These are phyloP conservation scores for Enhydra lutris DNA, from an alignment of 2,113 vertebrate species.

Conservation along the genomic window DNA sequence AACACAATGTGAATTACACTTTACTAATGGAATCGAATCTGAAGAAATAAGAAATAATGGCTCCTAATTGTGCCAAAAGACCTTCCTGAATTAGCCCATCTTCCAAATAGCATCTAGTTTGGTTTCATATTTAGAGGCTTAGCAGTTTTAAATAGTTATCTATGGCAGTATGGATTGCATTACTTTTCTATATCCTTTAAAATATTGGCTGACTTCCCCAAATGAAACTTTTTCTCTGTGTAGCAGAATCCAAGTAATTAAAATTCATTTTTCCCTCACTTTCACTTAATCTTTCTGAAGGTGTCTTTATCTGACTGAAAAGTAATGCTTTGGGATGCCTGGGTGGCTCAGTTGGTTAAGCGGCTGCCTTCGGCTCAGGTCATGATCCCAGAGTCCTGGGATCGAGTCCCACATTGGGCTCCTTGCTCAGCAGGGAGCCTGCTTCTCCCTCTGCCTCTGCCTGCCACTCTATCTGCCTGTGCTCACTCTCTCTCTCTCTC, in stretches of 20 bases:
- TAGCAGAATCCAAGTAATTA: conserved; percentile 57
- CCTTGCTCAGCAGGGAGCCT: too few species aligned
- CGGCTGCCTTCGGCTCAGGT: too few species aligned
- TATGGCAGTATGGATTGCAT: background rate
- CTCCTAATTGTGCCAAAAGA: conserved; percentile 43
- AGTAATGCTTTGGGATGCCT: conserved; percentile 48
- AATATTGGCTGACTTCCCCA: conserved; percentile 35
- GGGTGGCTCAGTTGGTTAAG: too few species aligned
- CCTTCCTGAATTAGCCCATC: background rate
- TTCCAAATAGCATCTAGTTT: conserved; percentile 48
- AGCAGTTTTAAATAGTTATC: conserved; percentile 21
- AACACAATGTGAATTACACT: conserved; percentile 24
- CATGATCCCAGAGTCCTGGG: too few species aligned
- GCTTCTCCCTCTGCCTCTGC: too few species aligned
- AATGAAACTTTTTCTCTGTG: background rate
- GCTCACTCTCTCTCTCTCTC: too few species aligned
- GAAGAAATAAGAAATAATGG: conserved; percentile 55
- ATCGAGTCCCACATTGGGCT: too few species aligned
- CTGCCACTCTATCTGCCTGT: too few species aligned
- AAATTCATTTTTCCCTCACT: conserved; percentile 27
- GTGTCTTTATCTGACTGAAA: conserved; percentile 49
- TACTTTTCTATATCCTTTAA: background rate
- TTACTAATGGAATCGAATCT: conserved; percentile 44
- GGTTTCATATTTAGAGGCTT: background rate
- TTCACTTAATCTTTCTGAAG: conserved; percentile 44